phyloP scores from a whole-genome alignment of 92 coral and sea anemone genomes.

The Bergia sp. region DNA sequence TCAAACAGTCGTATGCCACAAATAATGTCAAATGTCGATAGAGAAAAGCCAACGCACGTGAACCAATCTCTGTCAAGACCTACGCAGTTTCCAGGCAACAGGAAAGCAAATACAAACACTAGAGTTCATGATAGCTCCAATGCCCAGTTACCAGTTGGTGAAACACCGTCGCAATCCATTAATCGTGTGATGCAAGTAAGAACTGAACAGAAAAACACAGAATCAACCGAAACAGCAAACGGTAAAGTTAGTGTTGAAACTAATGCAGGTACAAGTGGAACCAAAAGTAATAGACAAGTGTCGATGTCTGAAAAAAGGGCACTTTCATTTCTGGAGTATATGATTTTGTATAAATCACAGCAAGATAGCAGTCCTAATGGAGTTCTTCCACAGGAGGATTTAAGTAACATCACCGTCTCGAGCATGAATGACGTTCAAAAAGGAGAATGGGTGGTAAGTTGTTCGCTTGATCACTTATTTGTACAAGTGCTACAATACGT shows the following conservation, averaged over 20 bases:
- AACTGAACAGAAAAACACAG: not conserved
- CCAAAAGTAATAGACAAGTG: not conserved
- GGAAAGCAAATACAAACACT: not conserved
- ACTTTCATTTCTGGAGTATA: slow-evolving; percentile 12
- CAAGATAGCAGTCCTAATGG: not conserved
- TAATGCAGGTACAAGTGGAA: not conserved
- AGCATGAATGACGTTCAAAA: slow-evolving; percentile 8
- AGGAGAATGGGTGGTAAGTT: slow-evolving; percentile 4
- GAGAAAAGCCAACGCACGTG: not conserved
- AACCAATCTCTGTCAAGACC: not conserved
- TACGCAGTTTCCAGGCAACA: not conserved
- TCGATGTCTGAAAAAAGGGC: not conserved
- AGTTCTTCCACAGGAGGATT: not conserved
- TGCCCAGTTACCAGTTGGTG: not conserved
- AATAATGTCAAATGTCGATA: not conserved
- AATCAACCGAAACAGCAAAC: not conserved
- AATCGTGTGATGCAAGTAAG: not conserved
- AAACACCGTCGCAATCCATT: not conserved
- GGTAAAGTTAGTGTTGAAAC: not conserved
- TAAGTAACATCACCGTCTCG: not conserved
- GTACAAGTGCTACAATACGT: not conserved
- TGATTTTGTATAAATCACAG: not conserved
- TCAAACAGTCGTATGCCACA: not conserved
- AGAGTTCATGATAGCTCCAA: not conserved
- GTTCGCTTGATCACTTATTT: not conserved